Conservation (phyloP, 2,113 vertebrate species). For the Percopsis transmontana region DNA sequence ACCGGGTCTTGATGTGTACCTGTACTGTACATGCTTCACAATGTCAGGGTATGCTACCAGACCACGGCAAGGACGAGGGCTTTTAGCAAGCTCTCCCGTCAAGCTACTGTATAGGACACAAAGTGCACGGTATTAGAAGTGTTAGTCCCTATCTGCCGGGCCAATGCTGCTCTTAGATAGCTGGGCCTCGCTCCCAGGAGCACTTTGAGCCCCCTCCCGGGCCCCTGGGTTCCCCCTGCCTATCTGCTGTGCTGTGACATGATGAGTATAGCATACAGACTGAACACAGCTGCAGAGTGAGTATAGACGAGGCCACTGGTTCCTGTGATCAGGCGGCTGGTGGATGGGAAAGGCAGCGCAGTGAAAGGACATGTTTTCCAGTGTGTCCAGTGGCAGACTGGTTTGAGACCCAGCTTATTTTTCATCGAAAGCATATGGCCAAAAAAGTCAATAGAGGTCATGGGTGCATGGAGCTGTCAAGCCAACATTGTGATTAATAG, state of each 20-base stretch:
- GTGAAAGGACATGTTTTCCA: conserved; percentile 18
- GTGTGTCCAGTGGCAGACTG: conserved; percentile 6
- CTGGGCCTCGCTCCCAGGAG: conserved; percentile 40
- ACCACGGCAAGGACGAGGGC: not conserved
- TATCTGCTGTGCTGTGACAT: conserved; percentile 47
- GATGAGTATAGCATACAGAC: not conserved
- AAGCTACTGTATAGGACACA: conserved; percentile 15
- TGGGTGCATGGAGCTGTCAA: not conserved
- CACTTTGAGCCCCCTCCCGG: conserved; percentile 60
- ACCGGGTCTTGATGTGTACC: not conserved
- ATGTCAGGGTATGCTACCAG: not conserved
- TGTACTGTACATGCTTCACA: not conserved
- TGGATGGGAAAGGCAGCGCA: not conserved
- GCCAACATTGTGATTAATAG: conserved; percentile 5
- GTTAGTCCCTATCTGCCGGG: conserved; percentile 36
- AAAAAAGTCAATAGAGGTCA: not conserved
- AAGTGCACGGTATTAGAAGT: conserved; percentile 32
- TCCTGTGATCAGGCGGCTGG: conserved; percentile 17
- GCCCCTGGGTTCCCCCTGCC: conserved; percentile 33
- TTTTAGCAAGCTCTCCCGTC: conserved; percentile 10
- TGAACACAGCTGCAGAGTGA: not conserved
- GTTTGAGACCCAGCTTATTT: too few species aligned
- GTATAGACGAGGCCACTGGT: conserved; percentile 13
- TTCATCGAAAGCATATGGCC: not conserved
- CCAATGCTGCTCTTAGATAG: conserved; percentile 54